Evolutionary conservation across 1,140 invertebrate genomes (phyloP), one percentile per base, ranked within the genome.

Genomic region (Heliconius himera): DNA sequence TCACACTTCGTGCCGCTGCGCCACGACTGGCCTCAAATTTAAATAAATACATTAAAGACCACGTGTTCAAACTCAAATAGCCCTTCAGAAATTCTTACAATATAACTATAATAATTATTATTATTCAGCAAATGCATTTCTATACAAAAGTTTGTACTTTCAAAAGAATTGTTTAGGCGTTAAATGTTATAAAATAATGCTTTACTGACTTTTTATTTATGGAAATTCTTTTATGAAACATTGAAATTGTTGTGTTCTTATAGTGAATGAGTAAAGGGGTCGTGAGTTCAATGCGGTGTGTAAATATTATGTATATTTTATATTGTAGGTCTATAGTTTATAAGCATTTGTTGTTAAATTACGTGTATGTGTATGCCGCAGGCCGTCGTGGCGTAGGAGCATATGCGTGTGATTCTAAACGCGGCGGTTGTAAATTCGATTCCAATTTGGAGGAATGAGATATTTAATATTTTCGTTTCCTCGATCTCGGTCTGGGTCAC

Each of bases 241-340:
- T 56, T 54, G 8, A 18, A n/a, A 54, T 54, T 22, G n/a, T 56
- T 56, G n/a, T 56, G n/a, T 56, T 56, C 54, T 56, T 11, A 56
- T 56, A 22, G 54, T 56, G 54, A 56, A 22, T 56, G 54, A 56
- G 54, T 56, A 22, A 56, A 56, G 54, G 54, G 54, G 54, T 11
- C 54, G n/a, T 56, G 54, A 8, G n/a, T 56, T 56, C 20, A 56
- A 56, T 56, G 8, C 54, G 9, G 8, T 56, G 20, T 22, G 54
- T 56, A 56, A 56, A 56, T 56, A 56, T 56, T 56, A 56, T 54
- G 78, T 81, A 56, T 0, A 54, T 51, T 51, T 18, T 51, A 51
- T 51, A 51, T 51, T 20, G 18, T 51, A 18, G 49, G 0, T 51
- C 1, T 20, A 20, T 6, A 51, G 49, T 51, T 2, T 51, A 8